Base-by-base conservation (phyloP, 2,888 invertebrate species). In the Dione vanillae region DNA sequence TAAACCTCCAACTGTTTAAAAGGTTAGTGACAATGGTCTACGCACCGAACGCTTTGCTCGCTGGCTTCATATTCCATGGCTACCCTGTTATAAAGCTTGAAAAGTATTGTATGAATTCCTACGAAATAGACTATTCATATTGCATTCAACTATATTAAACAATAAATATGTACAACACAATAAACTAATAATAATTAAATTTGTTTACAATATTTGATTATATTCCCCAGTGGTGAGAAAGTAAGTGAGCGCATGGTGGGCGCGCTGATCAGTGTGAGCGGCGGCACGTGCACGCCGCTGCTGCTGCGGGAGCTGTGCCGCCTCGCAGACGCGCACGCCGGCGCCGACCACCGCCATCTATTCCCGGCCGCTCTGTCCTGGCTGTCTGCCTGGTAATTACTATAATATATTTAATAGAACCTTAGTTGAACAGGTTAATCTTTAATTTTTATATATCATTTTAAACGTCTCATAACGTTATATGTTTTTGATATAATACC, bases 291-390 rank as follows among this genome's bases (percentile, higher is more conserved):
- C 80, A 90, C 88, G 45, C 92, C 89, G 69, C 80, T 87, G 58
- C 82, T 91, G 69, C 82, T 92, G 76, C 89, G 88, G 3, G 93
- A 94, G 84, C 88, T 92, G 88, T 91, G 92, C 65, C 90, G 91
- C 0, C 82, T 99, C 76, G 98, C 98, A 0, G 97, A 98, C 85
- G 97, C 97, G 20, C 96, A 97, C 20, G 94, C 95, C 6, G 97
- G 97, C 37, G 92, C 94, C 58, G 97, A 98, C 0, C 98, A 99
- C 84, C 91, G 95, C 2, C 94, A 95, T 37, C 90, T 99, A 19
- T 97, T 98, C 85, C 95, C 96, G 45, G 97, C 98, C 0, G 95
- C 96, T 0, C 88, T 94, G 41, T 94, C 95, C 49, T 98, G 98
- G 98, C 94, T 98, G 1, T 95, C 96, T 70, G 86, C 96, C 9